Base-by-base conservation (phyloP, 1,140 invertebrate genomes). In the Diprion similis region DNA sequence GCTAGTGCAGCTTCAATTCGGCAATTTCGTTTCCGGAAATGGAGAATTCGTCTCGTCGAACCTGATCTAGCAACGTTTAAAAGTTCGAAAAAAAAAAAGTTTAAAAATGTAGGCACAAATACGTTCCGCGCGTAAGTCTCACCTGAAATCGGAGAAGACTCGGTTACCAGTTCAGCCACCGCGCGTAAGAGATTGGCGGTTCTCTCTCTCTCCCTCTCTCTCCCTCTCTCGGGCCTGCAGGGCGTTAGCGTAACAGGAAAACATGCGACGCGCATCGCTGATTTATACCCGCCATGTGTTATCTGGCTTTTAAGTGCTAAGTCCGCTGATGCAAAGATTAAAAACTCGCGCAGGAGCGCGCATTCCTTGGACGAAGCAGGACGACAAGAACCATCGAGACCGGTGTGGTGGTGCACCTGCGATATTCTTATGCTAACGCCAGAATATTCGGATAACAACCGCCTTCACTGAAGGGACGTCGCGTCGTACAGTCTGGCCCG, bases 221-320 rank as follows among this genome's bases (percentile, higher is more conserved):
- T 37, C 24, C 24, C 24, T 37, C 24, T 17, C 9, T 59, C 51
- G 51, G 9, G 11, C 51, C 51, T 59, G 3, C 51, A 17, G 51
- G 51, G 51, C 51, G 51, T 59, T 59, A 10, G 51, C 51, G 51
- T 59, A 59, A 59, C 51, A 59, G 11, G 51, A 59, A 59, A 59
- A 59, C 51, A 17, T 59, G 51, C 11, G n/a, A 59, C 51, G n/a
- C 51, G 51, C 24, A 59, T 59, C 18, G 66, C 17, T 19, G 66
- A 68, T 68, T 68, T 68, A 68, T 68, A 45, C 66, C 11, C 24
- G 66, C 66, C 66, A 68, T 68, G 66, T 19, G 66, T 68, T 68
- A 68, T 68, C 66, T 68, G 66, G 66, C 17, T 68, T 45, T 68
- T 68, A 68, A 68, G 66, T 68, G 37, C 66, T 68, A 68, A 68